phyloP scores from a whole-genome alignment of 92 coral and sea anemone genomes.

The Heliopora coerulea region DNA sequence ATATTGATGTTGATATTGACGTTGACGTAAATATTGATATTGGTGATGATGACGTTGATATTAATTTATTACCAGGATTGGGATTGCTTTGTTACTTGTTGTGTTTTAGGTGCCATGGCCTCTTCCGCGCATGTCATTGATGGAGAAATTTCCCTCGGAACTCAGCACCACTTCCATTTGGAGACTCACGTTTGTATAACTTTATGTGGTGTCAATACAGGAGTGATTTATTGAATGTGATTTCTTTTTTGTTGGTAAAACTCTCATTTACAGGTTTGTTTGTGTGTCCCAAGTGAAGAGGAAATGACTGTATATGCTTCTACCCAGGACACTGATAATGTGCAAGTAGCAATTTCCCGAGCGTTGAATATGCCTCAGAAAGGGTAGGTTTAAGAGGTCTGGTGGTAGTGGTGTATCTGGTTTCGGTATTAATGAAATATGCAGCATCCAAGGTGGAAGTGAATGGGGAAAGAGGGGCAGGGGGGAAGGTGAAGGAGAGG shows the following conservation, averaged over 20 bases:
- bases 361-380: slow-evolving; percentile 62
- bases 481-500: too few species aligned
- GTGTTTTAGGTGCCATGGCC: slow-evolving; percentile 65
- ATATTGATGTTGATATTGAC: too few species aligned
- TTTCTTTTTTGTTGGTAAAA: neutral
- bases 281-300: slow-evolving; percentile 79
- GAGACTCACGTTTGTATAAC: slow-evolving; percentile 77
- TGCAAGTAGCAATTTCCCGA: slow-evolving; percentile 72
- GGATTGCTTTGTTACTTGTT: neutral
- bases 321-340: slow-evolving; percentile 60
- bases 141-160: slow-evolving; percentile 73
- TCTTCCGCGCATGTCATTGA: slow-evolving; percentile 63
- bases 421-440: too few species aligned
- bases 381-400: slow-evolving; percentile 47
- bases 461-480: too few species aligned
- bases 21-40: too few species aligned
- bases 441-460: too few species aligned
- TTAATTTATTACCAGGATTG: too few species aligned
- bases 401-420: too few species aligned
- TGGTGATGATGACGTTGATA: too few species aligned
- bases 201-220: too few species aligned
- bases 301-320: slow-evolving; percentile 72
- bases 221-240: too few species aligned
- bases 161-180: slow-evolving; percentile 89
- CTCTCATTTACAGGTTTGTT: slow-evolving; percentile 48